These are phyloP conservation scores for Hyppa rectilinea DNA, from an alignment of 2,888 invertebrate genomes.

Conservation along the genomic window DNA sequence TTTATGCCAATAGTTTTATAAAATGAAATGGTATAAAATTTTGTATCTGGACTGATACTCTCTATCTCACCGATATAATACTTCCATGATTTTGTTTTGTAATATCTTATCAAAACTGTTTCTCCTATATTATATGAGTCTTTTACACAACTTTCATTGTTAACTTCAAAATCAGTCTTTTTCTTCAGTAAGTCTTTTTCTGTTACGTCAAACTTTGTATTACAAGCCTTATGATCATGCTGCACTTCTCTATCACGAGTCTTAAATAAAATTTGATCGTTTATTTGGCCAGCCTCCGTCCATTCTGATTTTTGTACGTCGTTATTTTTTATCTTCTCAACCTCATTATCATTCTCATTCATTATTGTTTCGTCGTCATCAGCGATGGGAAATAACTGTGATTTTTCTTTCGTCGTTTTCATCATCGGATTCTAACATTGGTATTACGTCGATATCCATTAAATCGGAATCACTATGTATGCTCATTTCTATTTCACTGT, in stretches of 20 bases:
- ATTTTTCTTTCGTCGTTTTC: not conserved
- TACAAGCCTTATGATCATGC: slow-evolving; percentile 1
- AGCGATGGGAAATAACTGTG: slow-evolving; percentile 2
- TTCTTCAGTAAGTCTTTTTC: not conserved
- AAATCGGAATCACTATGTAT: slow-evolving; percentile 12
- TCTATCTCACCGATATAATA: not conserved
- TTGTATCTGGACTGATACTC: not conserved
- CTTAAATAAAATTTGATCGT: not conserved
- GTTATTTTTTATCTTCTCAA: not conserved
- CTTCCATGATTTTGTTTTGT: slow-evolving; percentile 7
- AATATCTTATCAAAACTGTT: slow-evolving; percentile 7
- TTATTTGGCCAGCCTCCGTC: not conserved
- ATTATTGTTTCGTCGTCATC: slow-evolving; percentile 1
- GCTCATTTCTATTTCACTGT: slow-evolving; percentile 1
- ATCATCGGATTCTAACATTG: not conserved
- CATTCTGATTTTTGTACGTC: not conserved
- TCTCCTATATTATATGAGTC: not conserved
- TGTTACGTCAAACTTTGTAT: slow-evolving; percentile 7
- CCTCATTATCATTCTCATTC: slow-evolving; percentile 1
- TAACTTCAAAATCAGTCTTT: slow-evolving; percentile 11
- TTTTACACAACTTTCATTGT: not conserved
- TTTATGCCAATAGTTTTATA: slow-evolving; percentile 7
- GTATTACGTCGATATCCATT: slow-evolving; percentile 8
- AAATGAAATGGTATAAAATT: not conserved
- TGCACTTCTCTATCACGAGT: not conserved